Evolutionary conservation across 2,113 vertebrate species (phyloP), one percentile per base, ranked within the genome.

Genomic region (Kryptolebias marmoratus): DNA sequence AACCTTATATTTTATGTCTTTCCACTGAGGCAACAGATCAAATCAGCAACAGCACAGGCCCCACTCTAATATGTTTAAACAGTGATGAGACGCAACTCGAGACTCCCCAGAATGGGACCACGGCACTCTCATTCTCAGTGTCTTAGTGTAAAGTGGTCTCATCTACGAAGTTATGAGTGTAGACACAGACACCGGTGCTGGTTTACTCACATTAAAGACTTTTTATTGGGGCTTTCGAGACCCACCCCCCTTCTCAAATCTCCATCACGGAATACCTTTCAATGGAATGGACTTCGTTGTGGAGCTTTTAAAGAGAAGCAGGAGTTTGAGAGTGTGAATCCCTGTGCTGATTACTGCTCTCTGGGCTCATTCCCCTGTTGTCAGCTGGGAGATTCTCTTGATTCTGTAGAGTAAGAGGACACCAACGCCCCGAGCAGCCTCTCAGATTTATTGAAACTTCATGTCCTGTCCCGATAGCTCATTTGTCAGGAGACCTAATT

Each of bases 401-500:
- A 83, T 77, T 83, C 73, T 75, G 74, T 68, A 49, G 54, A 84
- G 88, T 71, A 85, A 87, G 75, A 90, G 85, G 80, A 82, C 85
- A 86, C 86, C 71, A 77, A 53, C 70, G 89, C 90, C 88, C 82
- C 77, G 75, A 89, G 87, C 88, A 88, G 84, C 84, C 69, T 85
- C 85, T 86, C 85, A 92, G 92, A 94, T 93, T 93, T 94, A 93
- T 93, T 93, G 93, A 93, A 93, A 93, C 91, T 90, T 87, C 82
- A 75, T 89, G 95, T 95, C 96, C 96, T 93, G 94, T 96, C 96
- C 95, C 94, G 89, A 95, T 96, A 94, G 94, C 96, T 97, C 95
- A 95, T 98, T 96, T 96, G 96, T 98, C 97, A 98, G 94, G 97
- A 97, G 96, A 95, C 96, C 95, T 98, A 95, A 98, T 98, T 98